A percentile compares a stretch with the other conserved stretches of the same genome.
phyloP scores from a whole-genome alignment of 2,797 vertebrate species.

The Lemur catta region DNA sequence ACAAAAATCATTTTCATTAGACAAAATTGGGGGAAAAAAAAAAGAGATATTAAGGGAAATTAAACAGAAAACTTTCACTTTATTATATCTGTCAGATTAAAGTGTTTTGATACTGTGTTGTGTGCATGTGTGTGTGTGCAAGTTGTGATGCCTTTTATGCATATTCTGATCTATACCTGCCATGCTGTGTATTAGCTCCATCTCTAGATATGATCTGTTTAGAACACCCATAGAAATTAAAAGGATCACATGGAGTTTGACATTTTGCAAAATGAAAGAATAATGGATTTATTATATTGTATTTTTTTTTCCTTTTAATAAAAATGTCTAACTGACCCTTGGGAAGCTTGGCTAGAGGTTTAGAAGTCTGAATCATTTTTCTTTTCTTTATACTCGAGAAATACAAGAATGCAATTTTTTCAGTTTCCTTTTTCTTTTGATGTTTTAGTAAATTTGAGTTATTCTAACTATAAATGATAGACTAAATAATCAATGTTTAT shows the following conservation, averaged over 20 bases:
- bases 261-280: slow-evolving; percentile 87
- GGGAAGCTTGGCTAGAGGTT: slow-evolving; percentile 81
- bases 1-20: slow-evolving; percentile 51
- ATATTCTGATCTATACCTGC: slow-evolving; percentile 74
- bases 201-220: slow-evolving; percentile 81
- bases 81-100: slow-evolving; percentile 7
- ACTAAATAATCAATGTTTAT: slow-evolving; percentile 15
- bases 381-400: slow-evolving; percentile 63
- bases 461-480: slow-evolving; percentile 47
- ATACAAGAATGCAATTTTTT: slow-evolving; percentile 50
- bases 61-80: slow-evolving; percentile 41
- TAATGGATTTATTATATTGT: slow-evolving; percentile 84
- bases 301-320: slow-evolving; percentile 81
- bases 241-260: slow-evolving; percentile 86
- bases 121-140: neutral
- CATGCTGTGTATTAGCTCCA: slow-evolving; percentile 75
- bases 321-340: slow-evolving; percentile 79
- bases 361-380: slow-evolving; percentile 79
- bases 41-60: neutral
- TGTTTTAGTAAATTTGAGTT: slow-evolving; percentile 57
- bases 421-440: slow-evolving; percentile 53
- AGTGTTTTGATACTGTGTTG: neutral
- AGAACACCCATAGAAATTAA: slow-evolving; percentile 87
- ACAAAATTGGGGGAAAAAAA: slow-evolving; percentile 51
- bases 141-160: slow-evolving; percentile 55